Percentiles rank a stretch among this genome's conserved stretches.
phyloP scores from a whole-genome alignment of 1,140 invertebrate genomes.

The Centruroides vittatus region DNA sequence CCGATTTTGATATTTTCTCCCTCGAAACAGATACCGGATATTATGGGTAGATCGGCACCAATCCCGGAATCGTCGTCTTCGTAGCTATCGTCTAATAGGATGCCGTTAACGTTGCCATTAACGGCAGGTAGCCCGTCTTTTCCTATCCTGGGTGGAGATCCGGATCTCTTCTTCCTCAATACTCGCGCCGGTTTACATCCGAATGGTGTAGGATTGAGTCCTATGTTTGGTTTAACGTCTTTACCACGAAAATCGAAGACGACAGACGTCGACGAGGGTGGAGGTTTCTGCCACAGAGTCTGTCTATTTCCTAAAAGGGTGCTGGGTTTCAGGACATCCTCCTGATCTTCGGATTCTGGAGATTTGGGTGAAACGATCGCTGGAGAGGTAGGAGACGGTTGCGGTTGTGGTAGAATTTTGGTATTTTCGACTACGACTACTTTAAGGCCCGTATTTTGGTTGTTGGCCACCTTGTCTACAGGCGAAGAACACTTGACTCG shows the following conservation, averaged over 20 bases:
- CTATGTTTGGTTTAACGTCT: conserved; percentile 18
- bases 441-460: too few relatives aligned
- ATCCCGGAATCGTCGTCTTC: conserved; percentile 37
- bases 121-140: conserved; percentile 21
- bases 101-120: conserved; percentile 31
- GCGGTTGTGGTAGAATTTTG: not conserved
- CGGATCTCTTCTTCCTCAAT: not conserved
- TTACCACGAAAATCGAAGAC: conserved; percentile 22
- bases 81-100: conserved; percentile 49
- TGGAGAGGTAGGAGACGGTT: not conserved
- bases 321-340: not conserved
- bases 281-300: not conserved
- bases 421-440: not conserved
- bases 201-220: conserved; percentile 15
- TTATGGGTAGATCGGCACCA: conserved; percentile 28
- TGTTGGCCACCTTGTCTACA: too few relatives aligned
- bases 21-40: conserved; percentile 60
- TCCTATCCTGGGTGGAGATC: not conserved
- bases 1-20: conserved; percentile 81
- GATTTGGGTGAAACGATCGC: not conserved
- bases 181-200: conserved; percentile 11
- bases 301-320: not conserved
- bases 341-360: not conserved
- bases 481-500: not conserved
- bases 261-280: conserved; percentile 8